A percentile compares a stretch with the other conserved stretches of the same genome.
These are phyloP conservation scores for Pomatorhinus ruficollis DNA, from an alignment of 2,113 vertebrate species.

Conservation along the genomic window DNA sequence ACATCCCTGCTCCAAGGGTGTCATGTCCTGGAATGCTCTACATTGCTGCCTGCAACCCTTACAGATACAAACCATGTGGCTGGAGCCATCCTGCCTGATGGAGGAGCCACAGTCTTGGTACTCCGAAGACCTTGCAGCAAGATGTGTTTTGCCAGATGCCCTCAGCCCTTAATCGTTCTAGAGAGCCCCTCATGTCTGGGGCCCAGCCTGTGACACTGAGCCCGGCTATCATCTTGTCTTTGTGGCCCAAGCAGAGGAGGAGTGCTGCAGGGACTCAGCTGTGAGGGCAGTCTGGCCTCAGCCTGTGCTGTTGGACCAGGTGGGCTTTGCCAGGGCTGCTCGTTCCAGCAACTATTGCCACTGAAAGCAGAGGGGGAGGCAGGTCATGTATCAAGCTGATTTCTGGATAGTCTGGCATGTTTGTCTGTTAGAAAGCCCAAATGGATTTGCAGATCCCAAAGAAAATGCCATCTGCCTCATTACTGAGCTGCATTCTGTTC, in stretches of 20 bases:
- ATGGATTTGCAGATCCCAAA: background rate
- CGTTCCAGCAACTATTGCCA: background rate
- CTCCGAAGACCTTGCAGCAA: background rate
- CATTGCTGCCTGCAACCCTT: background rate
- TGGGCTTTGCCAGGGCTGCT: background rate
- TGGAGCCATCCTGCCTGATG: background rate
- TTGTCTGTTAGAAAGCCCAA: background rate
- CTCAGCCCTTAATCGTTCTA: background rate
- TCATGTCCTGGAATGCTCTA: background rate
- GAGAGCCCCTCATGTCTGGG: fast-evolving
- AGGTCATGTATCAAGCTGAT: background rate
- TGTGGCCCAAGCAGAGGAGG: background rate
- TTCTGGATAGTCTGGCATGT: background rate
- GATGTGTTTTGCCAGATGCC: background rate
- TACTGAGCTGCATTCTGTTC: conserved; percentile 26
- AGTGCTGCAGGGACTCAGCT: fast-evolving
- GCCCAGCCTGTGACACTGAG: background rate
- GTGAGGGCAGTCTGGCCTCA: background rate
- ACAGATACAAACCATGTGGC: background rate
- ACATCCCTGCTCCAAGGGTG: background rate
- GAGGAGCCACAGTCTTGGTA: background rate
- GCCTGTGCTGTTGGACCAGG: background rate
- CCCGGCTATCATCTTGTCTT: background rate
- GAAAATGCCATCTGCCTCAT: conserved; percentile 10
- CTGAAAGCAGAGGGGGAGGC: background rate